Evolutionary conservation across 2,888 invertebrate genomes (phyloP).

Genomic region (Itoplectis maculator): DNA sequence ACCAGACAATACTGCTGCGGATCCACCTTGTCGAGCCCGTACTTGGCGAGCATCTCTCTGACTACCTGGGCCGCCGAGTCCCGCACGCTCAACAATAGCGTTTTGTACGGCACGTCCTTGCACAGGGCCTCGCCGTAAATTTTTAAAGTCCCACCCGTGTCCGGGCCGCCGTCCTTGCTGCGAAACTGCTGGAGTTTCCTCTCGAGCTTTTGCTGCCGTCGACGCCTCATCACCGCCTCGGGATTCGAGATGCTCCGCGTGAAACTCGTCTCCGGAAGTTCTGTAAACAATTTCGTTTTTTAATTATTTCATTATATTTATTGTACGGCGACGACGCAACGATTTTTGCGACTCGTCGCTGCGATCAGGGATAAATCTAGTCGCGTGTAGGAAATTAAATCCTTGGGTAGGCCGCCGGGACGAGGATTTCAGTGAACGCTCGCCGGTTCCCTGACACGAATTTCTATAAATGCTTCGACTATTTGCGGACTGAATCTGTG

Average conservation of each 20-base stretch:
- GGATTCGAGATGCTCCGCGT: conserved; percentile 99
- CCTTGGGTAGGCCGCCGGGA: no score
- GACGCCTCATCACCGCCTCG: conserved; percentile 99
- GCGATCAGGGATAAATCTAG: no score
- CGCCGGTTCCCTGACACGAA: not conserved
- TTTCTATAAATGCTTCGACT: conserved; percentile 33
- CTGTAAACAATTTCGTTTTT: conserved; percentile 85
- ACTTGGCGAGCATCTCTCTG: conserved; percentile 98
- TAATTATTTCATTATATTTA: not conserved
- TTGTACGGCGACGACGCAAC: not conserved
- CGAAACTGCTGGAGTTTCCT: conserved; percentile 98
- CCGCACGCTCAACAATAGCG: conserved; percentile 95
- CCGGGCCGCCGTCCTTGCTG: conserved; percentile 97
- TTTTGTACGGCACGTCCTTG: conserved; percentile 99
- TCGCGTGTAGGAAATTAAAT: no score
- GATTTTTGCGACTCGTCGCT: not conserved
- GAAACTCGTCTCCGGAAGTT: conserved; percentile 98
- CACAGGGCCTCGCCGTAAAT: conserved; percentile 99
- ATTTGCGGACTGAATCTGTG: conserved; percentile 66
- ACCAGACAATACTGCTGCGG: conserved; percentile 97
- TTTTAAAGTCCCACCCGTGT: conserved; percentile 95
- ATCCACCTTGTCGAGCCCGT: conserved; percentile 96
- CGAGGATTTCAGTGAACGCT: not conserved
- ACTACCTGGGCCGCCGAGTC: conserved; percentile 97
- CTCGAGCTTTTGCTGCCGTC: conserved; percentile 98